A percentile compares a stretch with the other conserved stretches of the same genome.
phyloP scores from a whole-genome alignment of 2,888 invertebrate genomes.

The Muschampia plurimacula region DNA sequence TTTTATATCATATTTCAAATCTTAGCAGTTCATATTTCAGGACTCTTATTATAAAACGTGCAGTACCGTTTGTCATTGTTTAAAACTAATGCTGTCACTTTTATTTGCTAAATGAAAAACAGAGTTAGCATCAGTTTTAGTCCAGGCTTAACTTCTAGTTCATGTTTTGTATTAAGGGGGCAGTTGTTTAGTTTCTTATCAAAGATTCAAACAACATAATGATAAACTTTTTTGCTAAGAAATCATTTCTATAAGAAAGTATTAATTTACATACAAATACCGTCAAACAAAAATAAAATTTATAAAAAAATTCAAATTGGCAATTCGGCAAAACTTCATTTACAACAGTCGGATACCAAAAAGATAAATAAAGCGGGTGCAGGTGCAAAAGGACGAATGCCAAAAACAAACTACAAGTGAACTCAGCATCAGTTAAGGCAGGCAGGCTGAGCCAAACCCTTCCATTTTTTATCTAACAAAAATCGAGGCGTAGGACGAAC shows the following conservation, averaged over 20 bases:
- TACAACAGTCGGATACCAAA: conserved; percentile 57
- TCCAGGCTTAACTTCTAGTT: no score
- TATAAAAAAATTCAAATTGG: conserved; percentile 47
- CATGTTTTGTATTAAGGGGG: no score
- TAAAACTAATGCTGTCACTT: no score
- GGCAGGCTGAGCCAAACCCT: conserved; percentile 56
- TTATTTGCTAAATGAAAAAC: no score
- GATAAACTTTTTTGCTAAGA: no score
- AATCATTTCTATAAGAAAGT: not conserved
- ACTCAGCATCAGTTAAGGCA: conserved; percentile 49
- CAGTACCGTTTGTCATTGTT: no score
- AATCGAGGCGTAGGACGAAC: conserved; percentile 69
- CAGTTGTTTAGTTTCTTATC: no score
- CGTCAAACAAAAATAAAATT: conserved; percentile 32
- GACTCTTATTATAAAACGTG: no score
- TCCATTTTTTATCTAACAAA: conserved; percentile 82
- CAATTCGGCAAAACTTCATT: conserved; percentile 61
- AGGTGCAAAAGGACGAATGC: conserved; percentile 74
- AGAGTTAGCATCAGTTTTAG: no score
- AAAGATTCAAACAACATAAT: no score
- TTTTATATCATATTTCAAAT: no score
- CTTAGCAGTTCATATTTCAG: no score
- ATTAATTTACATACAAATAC: not conserved
- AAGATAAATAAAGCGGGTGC: conserved; percentile 69
- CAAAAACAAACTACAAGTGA: conserved; percentile 73